Conservation (phyloP, 2,888 invertebrate species). For the Hyposoter dolosus region DNA sequence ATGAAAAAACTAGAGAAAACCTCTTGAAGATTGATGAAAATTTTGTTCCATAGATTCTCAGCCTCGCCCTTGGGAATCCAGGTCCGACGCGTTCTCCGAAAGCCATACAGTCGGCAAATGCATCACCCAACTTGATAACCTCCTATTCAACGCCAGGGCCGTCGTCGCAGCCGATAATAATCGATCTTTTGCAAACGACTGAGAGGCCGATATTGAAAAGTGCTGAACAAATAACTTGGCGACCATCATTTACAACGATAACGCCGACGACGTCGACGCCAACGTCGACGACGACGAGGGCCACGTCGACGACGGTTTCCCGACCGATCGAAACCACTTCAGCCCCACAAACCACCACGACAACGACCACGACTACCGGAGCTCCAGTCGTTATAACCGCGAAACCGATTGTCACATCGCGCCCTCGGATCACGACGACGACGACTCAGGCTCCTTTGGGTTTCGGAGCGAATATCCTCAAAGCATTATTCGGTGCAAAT, state of each 20-base stretch:
- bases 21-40: not conserved
- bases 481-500: slow-evolving; percentile 80
- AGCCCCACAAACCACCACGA: slow-evolving; percentile 55
- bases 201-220: slow-evolving; percentile 65
- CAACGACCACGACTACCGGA: slow-evolving; percentile 57
- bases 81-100: slow-evolving; percentile 82
- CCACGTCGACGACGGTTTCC: slow-evolving; percentile 49
- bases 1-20: not conserved
- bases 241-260: slow-evolving; percentile 69
- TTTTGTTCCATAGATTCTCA: slow-evolving; percentile 77
- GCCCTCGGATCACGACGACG: slow-evolving; percentile 82
- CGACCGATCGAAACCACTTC: slow-evolving; percentile 6
- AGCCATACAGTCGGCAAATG: slow-evolving; percentile 77
- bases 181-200: slow-evolving; percentile 75
- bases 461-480: slow-evolving; percentile 78
- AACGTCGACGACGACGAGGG: slow-evolving; percentile 47
- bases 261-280: slow-evolving; percentile 8
- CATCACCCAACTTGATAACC: slow-evolving; percentile 75
- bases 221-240: slow-evolving; percentile 70
- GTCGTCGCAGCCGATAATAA: slow-evolving; percentile 76
- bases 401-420: slow-evolving; percentile 73
- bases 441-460: slow-evolving; percentile 82
- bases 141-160: slow-evolving; percentile 62
- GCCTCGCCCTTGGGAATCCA: slow-evolving; percentile 78
- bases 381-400: slow-evolving; percentile 70